Base-by-base conservation (phyloP, 2,888 invertebrate genomes). In the Mythimna impura region DNA sequence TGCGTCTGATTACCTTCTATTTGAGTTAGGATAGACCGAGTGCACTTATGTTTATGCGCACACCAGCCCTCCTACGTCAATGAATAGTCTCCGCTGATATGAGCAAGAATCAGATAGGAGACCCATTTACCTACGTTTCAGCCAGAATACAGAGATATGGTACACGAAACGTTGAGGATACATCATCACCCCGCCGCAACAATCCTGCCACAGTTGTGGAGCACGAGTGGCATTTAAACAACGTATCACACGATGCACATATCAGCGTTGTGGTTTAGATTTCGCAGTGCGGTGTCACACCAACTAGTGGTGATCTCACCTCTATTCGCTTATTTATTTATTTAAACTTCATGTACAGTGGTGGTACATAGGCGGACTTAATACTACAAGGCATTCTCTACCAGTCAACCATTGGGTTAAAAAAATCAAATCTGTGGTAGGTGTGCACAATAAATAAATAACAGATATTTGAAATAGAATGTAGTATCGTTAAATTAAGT, bases 231-330 rank as follows among this genome's bases (percentile, higher is more conserved):
- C 25, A 66, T 66, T 76, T 22, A 8, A 60, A 60, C 66, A 25
- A 60, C 43, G 65, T 50, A 66, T 22, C 8, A 9, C 30, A 2
- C 6, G 40, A 25, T 43, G 40, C 58, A 65, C 12, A 14, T 74
- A 36, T 63, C 25, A 17, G 25, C n/a, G 34, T 47, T 73, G 76
- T 0, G 73, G 66, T 60, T n/a, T 74, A 22, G 10, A 74, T 65
- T 60, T 52, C n/a, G 2, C 14, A 30, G 7, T 57, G 40, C 9
- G 30, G 22, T 40, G 30, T 2, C 30, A 30, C 22, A 7, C 5
- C 3, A 14, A 1, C 25, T 20, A 17, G 34, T 9, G 43, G 22
- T 73, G 12, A 12, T 58, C 22, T 30, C 30, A 60, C 40, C 5
- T 4, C 63, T 57, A 63, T 47, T 12, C 10, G 9, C 40, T 40